A percentile compares a stretch with the other conserved stretches of the same genome.
These are phyloP conservation scores for Tenualosa thibaudeaui DNA, from an alignment of 2,797 vertebrate species.

Conservation along the genomic window DNA sequence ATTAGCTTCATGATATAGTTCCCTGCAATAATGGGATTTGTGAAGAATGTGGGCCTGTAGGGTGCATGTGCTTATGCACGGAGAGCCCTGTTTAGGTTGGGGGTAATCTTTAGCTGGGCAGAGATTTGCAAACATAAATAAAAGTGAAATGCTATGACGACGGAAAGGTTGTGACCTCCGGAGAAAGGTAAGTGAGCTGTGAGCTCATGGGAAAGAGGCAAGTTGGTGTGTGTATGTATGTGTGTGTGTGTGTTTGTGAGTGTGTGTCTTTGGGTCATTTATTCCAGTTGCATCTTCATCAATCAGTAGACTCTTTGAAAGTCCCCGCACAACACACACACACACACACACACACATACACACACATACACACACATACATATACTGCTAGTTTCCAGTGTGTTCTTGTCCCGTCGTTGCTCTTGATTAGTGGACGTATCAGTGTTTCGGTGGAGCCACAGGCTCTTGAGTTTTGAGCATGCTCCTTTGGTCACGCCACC, in stretches of 20 bases:
- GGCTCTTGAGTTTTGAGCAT: constrained; percentile 57
- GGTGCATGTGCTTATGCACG: background rate
- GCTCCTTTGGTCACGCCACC: constrained; percentile 80
- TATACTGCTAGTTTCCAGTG: constrained; percentile 41
- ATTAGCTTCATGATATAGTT: background rate
- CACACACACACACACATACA: constrained; percentile 6
- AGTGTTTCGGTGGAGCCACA: constrained; percentile 60
- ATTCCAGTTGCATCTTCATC: constrained; percentile 53
- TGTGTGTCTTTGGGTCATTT: constrained; percentile 13
- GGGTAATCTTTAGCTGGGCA: constrained; percentile 10
- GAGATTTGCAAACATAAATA: constrained; percentile 18
- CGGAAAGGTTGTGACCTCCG: background rate
- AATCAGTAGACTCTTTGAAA: constrained; percentile 57
- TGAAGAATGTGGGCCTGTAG: constrained; percentile 9
- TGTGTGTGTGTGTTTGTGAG: background rate
- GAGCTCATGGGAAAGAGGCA: constrained; percentile 7
- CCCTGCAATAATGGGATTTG: background rate
- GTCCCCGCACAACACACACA: constrained; percentile 7
- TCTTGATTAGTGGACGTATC: constrained; percentile 65
- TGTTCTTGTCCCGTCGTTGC: constrained; percentile 6
- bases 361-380: constrained; percentile 5
- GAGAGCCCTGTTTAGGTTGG: background rate
- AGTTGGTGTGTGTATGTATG: background rate
- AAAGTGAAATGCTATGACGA: constrained; percentile 12
- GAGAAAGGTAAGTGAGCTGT: constrained; percentile 12